Evolutionary conservation across 2,888 invertebrate species (phyloP).

Genomic region (Acanthoscelides obtectus): DNA sequence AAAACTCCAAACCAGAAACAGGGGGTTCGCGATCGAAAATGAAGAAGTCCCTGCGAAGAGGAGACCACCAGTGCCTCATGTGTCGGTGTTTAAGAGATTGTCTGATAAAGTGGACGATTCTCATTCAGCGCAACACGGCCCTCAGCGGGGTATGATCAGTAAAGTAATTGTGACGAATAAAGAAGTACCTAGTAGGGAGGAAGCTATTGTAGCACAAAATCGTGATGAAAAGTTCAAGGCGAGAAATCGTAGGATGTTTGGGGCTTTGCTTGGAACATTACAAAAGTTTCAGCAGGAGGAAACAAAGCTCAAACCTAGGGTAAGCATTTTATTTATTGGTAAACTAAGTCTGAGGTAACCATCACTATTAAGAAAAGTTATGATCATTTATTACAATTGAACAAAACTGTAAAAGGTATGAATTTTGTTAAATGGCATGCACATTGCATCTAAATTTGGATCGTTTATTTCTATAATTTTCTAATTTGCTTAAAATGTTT

Average conservation of each 20-base stretch:
- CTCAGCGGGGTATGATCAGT: constrained; percentile 63
- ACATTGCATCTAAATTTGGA: constrained; percentile 2
- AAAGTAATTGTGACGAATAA: constrained; percentile 72
- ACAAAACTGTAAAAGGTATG: too few relatives aligned
- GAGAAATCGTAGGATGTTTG: constrained; percentile 93
- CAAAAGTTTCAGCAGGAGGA: constrained; percentile 95
- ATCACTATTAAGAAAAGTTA: too few relatives aligned
- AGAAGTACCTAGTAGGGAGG: constrained; percentile 80
- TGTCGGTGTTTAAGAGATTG: constrained; percentile 45
- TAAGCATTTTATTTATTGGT: constrained; percentile 38
- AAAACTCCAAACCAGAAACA: constrained; percentile 13
- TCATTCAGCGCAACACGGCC: constrained; percentile 46
- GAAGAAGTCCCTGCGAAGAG: constrained; percentile 40
- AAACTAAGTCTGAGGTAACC: too few relatives aligned
- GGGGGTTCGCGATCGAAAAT: constrained; percentile 35
- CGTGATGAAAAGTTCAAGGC: constrained; percentile 72
- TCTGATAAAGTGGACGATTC: constrained; percentile 49
- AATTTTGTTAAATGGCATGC: too few relatives aligned
- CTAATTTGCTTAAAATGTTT: background rate
- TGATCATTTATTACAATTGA: too few relatives aligned
- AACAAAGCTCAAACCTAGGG: constrained; percentile 80
- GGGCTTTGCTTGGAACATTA: constrained; percentile 88
- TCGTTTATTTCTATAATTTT: background rate
- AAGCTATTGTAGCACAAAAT: constrained; percentile 76
- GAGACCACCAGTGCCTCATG: constrained; percentile 27